Conservation (phyloP, 2,888 invertebrate genomes). For the Ephialtes manifestator region DNA sequence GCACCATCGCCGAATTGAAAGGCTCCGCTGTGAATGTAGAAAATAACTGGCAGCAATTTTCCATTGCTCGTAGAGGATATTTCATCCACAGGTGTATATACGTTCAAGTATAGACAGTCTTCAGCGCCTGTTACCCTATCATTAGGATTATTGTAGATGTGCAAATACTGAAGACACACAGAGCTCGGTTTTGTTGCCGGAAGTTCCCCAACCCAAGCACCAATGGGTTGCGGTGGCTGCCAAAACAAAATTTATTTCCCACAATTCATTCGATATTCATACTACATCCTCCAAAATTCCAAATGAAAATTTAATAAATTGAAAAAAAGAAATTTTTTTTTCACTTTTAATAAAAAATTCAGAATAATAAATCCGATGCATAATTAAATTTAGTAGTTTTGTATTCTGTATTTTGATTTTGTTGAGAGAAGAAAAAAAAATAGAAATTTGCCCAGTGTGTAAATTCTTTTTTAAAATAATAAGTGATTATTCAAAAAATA, state of each 20-base stretch:
- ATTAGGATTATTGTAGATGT: conserved; percentile 56
- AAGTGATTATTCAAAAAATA: no score
- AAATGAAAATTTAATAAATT: no score
- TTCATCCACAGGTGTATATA: conserved; percentile 68
- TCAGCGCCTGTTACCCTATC: conserved; percentile 71
- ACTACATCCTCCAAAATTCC: no score
- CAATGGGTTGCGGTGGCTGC: conserved; percentile 71
- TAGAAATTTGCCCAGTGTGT: no score
- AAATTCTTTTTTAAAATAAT: no score
- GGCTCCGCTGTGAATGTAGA: conserved; percentile 74
- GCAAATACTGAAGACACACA: conserved; percentile 70
- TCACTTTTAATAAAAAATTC: no score
- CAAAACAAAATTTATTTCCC: not conserved
- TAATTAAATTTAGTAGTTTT: no score
- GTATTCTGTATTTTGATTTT: no score
- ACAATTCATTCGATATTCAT: no score
- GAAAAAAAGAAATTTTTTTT: no score
- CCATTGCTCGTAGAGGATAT: conserved; percentile 20
- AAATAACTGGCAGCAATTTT: conserved; percentile 71
- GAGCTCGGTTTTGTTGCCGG: conserved; percentile 66
- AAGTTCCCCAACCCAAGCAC: conserved; percentile 68
- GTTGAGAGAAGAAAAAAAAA: no score
- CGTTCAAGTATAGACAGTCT: conserved; percentile 74
- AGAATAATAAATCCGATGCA: no score
- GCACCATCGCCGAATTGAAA: conserved; percentile 89